Evolutionary conservation across 1,140 invertebrate genomes (phyloP), one percentile per base, ranked within the genome.

Genomic region (Neodiprion lecontei): DNA sequence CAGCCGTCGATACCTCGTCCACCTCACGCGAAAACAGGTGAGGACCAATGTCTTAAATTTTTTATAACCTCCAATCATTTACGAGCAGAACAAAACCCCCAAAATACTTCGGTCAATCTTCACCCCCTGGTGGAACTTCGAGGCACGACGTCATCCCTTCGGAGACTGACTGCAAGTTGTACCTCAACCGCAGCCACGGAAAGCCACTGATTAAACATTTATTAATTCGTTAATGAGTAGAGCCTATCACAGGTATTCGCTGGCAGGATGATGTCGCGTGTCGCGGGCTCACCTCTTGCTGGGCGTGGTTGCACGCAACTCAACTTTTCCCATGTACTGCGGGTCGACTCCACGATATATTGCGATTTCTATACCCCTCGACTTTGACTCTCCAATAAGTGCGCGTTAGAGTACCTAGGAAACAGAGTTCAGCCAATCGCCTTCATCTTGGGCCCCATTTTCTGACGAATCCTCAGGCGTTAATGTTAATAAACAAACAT

Each of bases 181-280:
- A 61, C 9, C 11, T 61, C 53, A 40, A 61, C 53, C 53, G 28
- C 28, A 40, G 28, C 28, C 28, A 40, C 28, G 28, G 28, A 5
- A 2, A 40, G 28, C 28, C 67, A 21, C 14, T 69, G 7, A 14
- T 69, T 14, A 23, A 69, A 23, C 67, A 69, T 14, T 69, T 12
- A 69, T 69, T 21, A 69, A 69, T 69, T 69, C 67, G 40, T 69
- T 69, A 69, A 69, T 47, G 21, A 69, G 14, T 69, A 9, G 21
- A 47, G 21, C 67, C 12, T 65, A 65, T 21, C 28, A 40, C 28
- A 40, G 28, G 28, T 40, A 40, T 40, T 40, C 28, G 1, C 28
- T 40, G 28, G 28, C 2, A 40, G 28, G 28, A 40, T 40, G 28
- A 61, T 14, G 53, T 61, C 53, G 53, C 53, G 53, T 61, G 53